These are phyloP conservation scores for Scomberomorus guttatus DNA, from an alignment of 2,797 vertebrate genomes.

Conservation along the genomic window DNA sequence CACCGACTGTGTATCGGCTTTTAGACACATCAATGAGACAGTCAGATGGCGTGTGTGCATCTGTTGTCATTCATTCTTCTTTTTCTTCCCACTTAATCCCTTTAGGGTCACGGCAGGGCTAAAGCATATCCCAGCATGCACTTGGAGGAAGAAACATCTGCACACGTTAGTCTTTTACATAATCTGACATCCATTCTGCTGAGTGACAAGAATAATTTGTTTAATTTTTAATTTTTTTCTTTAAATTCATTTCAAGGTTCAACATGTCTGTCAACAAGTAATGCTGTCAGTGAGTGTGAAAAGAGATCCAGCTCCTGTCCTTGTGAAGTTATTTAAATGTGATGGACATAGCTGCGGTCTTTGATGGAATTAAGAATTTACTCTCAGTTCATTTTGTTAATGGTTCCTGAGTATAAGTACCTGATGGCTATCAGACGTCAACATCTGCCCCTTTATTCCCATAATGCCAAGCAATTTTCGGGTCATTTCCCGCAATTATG, in stretches of 20 bases:
- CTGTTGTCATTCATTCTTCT: conserved; percentile 53
- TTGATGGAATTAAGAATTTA: conserved; percentile 35
- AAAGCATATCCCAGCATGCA: conserved; percentile 45
- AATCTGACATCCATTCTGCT: conserved; percentile 8
- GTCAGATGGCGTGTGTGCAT: conserved; percentile 40
- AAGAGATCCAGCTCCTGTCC: background rate
- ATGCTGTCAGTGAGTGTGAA: background rate
- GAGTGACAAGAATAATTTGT: conserved; percentile 32
- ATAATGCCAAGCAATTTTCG: conserved; percentile 9
- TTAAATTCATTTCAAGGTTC: conserved; percentile 9
- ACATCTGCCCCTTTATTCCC: conserved; percentile 38
- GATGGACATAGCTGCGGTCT: conserved; percentile 19
- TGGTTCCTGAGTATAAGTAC: conserved; percentile 22
- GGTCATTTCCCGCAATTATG: conserved; percentile 21
- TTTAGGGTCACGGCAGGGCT: conserved; percentile 30
- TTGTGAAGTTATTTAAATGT: conserved; percentile 5
- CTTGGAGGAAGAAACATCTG: background rate
- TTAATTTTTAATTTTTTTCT: conserved; percentile 15
- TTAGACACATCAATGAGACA: conserved; percentile 48
- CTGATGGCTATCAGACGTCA: conserved; percentile 22
- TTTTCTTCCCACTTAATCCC: conserved; percentile 50
- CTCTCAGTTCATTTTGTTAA: conserved; percentile 34
- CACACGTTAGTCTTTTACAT: conserved; percentile 11
- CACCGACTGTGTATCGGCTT: conserved; percentile 34
- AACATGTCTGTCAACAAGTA: background rate